Base-by-base conservation (phyloP, 2,797 vertebrate species). In the Arnoldichthys spilopterus region DNA sequence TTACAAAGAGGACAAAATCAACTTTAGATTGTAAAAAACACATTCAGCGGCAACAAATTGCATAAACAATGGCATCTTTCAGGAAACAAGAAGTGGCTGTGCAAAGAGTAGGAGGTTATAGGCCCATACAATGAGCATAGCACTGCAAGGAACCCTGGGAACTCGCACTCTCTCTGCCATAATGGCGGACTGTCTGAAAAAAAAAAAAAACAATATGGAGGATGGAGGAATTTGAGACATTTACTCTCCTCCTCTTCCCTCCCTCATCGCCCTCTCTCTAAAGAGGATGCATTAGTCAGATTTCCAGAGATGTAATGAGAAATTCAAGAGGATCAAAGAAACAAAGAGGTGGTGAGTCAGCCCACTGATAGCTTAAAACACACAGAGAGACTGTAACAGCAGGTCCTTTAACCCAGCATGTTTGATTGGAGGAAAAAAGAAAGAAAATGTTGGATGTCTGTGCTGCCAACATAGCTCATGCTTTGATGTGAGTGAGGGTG, bases 181-280 rank as follows among this genome's bases (percentile, higher is more conserved):
- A 92, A 92, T 92, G 91, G 93, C 91, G 92, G 91, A 94, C 80
- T 91, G 91, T 77, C 91, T 86, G 88, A 85, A 90, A 88, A 89
- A 79, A 72, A 76, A 43, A 66, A 79, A 72, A 76, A 40, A 66
- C 92, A 92, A 91, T 91, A 90, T 88, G 85, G 88, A 89, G 90
- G 89, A 93, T 88, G 91, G 91, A 91, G 88, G 90, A 93, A 93
- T 93, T 93, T 92, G 87, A 93, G 93, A 94, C 91, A 94, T 93
- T 92, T 89, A 1, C 68, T 73, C 49, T 63, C 76, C 58, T 74
- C 45, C 69, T 32, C 43, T 62, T 62, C 32, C 24, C 51, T 32
- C 59, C 56, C 20, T 32, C 49, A 20, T n/a, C 4, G 0, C 34
- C 37, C 28, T 53, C 67, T 75, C 74, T 68, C 88, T 90, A 93